Percentiles rank a stretch among this genome's conserved stretches.
phyloP scores from a whole-genome alignment of 2,888 invertebrate species.

The Caenorhabditis japonica region DNA sequence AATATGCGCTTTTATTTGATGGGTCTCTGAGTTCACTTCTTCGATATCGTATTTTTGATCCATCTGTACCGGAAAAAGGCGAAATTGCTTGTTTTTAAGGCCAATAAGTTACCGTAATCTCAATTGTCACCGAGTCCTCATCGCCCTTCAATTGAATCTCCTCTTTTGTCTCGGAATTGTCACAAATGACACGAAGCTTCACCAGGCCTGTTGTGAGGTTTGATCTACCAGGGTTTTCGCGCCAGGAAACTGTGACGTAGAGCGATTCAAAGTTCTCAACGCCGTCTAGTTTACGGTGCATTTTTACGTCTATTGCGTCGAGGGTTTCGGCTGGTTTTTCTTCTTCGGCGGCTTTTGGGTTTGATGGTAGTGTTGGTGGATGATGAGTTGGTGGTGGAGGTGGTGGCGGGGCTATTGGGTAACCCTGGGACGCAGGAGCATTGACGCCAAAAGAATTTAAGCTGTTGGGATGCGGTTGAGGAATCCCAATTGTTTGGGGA shows the following conservation, averaged over 20 bases:
- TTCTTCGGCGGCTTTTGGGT: background rate
- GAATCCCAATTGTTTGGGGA: background rate
- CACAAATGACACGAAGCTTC: conserved; percentile 58
- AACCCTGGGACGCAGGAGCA: background rate
- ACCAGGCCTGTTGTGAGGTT: conserved; percentile 50
- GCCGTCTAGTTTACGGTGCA: conserved; percentile 59
- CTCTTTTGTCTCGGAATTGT: conserved; percentile 56
- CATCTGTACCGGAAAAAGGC: too few species aligned
- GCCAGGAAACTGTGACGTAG: conserved; percentile 60
- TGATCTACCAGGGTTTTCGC: conserved; percentile 22
- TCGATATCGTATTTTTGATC: conserved; percentile 73
- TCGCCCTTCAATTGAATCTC: conserved; percentile 51
- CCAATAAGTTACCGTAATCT: conserved; percentile 55
- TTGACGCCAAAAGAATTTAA: too few species aligned
- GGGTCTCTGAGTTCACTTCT: conserved; percentile 61
- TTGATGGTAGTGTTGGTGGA: background rate
- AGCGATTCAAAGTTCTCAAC: conserved; percentile 58
- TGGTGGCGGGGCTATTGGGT: background rate
- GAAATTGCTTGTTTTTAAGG: too few species aligned
- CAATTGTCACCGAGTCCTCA: conserved; percentile 62
- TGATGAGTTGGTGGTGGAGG: background rate
- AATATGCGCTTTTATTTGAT: conserved; percentile 72
- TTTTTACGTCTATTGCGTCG: conserved; percentile 45
- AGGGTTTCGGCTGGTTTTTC: background rate
- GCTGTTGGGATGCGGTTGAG: background rate